Percentiles rank a stretch among this genome's conserved stretches.
Evolutionary conservation across 2,888 invertebrate genomes (phyloP).

Genomic region (Eupsilia transversa): DNA sequence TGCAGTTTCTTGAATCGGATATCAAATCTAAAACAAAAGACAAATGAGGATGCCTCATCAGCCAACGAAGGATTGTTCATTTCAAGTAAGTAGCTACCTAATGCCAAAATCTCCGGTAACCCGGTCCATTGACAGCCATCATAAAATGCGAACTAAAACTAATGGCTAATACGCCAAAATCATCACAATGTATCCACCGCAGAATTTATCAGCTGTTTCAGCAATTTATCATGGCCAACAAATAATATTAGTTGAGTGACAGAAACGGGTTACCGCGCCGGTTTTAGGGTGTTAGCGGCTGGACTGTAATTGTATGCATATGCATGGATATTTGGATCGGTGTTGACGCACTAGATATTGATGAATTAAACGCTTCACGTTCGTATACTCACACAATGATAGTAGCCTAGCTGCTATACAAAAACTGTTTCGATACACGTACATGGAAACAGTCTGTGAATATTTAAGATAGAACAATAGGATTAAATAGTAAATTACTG

Average conservation of each 20-base stretch:
- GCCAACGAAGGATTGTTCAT: not conserved
- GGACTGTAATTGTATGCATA: slow-evolving; percentile 59
- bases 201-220: slow-evolving; percentile 61
- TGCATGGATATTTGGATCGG: slow-evolving; percentile 54
- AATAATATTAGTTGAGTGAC: slow-evolving; percentile 62
- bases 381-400: not conserved
- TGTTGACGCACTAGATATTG: slow-evolving; percentile 60
- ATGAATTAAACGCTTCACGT: slow-evolving; percentile 57
- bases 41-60: not conserved
- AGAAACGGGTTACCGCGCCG: slow-evolving; percentile 53
- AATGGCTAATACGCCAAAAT: slow-evolving; percentile 13
- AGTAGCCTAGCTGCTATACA: not conserved
- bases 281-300: slow-evolving; percentile 57
- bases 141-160: slow-evolving; percentile 1
- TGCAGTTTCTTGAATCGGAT: not conserved
- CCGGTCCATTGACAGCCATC: not conserved
- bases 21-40: slow-evolving; percentile 5
- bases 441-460: not conserved
- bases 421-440: not conserved
- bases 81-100: no score
- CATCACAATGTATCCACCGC: slow-evolving; percentile 11
- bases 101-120: no score
- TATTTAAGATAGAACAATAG: not conserved
- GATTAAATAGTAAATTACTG: not conserved
- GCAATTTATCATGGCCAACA: slow-evolving; percentile 60